Conservation (phyloP, 2,113 vertebrate species). For the Talpa occidentalis region DNA sequence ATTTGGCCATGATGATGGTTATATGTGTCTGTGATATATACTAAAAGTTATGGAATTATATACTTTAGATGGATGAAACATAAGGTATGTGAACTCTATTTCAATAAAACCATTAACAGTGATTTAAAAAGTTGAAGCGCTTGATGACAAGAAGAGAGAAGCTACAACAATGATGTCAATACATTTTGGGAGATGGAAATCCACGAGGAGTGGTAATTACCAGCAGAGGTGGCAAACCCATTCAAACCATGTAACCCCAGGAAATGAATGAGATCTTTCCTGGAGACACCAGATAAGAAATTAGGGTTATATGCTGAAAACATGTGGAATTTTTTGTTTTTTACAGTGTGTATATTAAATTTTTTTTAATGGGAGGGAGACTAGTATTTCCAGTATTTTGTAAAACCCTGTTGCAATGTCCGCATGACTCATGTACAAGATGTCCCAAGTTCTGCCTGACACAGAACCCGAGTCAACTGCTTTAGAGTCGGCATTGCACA, state of each 20-base stretch:
- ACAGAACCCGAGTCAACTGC: background rate
- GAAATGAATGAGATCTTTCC: background rate
- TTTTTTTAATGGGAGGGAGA: background rate
- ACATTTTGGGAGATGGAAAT: background rate
- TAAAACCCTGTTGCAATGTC: too few relatives aligned
- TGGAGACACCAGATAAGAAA: background rate
- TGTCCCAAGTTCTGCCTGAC: background rate
- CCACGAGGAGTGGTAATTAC: background rate
- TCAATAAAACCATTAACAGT: too few relatives aligned
- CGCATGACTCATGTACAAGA: background rate
- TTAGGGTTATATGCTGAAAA: too few relatives aligned
- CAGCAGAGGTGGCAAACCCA: background rate
- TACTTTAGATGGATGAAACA: background rate
- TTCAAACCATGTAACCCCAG: background rate
- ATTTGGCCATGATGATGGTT: background rate
- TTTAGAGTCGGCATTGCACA: background rate
- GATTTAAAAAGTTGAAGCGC: background rate
- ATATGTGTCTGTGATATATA: background rate
- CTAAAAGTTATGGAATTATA: background rate
- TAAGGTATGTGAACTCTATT: background rate
- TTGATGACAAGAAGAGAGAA: background rate
- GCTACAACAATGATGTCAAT: background rate
- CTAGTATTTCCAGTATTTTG: background rate
- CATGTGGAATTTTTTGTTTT: background rate
- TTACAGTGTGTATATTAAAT: background rate